A percentile compares a stretch with the other conserved stretches of the same genome.
These are phyloP conservation scores for Coturnix japonica DNA, from an alignment of 2,113 vertebrate genomes.

Conservation along the genomic window DNA sequence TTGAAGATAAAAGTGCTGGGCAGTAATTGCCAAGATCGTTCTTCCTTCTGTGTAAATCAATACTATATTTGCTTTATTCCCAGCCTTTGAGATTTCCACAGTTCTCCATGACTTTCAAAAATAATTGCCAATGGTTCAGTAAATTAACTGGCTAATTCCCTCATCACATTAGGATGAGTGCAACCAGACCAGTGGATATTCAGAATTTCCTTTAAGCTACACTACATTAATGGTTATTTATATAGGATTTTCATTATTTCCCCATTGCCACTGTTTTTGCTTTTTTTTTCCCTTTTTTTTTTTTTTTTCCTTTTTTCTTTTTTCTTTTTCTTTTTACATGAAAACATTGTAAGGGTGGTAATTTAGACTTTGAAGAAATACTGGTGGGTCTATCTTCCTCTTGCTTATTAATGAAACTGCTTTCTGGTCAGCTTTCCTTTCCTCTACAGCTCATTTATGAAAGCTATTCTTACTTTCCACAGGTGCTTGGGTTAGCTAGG, in stretches of 20 bases:
- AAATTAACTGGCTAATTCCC: slow-evolving; percentile 63
- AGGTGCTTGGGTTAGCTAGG: neutral
- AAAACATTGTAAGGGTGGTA: neutral
- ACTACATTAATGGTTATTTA: neutral
- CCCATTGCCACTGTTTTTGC: neutral
- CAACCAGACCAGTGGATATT: slow-evolving; percentile 1
- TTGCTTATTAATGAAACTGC: neutral
- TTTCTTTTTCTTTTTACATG: neutral
- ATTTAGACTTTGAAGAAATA: neutral
- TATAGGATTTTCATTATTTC: neutral
- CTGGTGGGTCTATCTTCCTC: neutral
- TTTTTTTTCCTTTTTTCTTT: neutral
- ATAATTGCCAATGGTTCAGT: slow-evolving; percentile 59
- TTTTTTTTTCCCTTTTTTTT: neutral
- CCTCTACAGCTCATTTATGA: neutral
- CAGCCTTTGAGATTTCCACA: slow-evolving; percentile 51
- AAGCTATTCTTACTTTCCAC: neutral
- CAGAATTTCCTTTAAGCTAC: slow-evolving; percentile 19
- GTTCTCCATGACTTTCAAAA: slow-evolving; percentile 64
- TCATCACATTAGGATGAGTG: slow-evolving; percentile 27
- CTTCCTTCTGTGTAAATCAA: slow-evolving; percentile 65
- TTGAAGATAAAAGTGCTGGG: slow-evolving; percentile 60
- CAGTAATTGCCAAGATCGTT: slow-evolving; percentile 66
- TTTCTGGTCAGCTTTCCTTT: neutral
- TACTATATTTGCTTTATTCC: slow-evolving; percentile 66